phyloP scores from a whole-genome alignment of 2,888 invertebrate species.

The Tridacna crocea region DNA sequence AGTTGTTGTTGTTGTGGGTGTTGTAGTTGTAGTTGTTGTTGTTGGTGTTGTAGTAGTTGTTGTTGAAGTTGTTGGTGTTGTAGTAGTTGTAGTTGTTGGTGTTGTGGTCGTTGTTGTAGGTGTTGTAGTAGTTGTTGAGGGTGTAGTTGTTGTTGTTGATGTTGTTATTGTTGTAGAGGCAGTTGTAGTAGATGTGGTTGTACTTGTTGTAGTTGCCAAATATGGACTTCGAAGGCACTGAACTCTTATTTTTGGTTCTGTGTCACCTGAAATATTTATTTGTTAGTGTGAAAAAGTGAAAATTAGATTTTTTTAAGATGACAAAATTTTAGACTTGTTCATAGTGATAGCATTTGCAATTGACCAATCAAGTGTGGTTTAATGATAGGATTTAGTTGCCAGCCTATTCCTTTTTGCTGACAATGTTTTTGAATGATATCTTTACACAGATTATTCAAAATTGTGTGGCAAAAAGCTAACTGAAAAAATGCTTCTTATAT shows the following conservation, averaged over 20 bases:
- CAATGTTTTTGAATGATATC: too few relatives aligned
- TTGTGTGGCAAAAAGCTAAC: too few relatives aligned
- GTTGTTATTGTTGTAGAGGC: neutral
- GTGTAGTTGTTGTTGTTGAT: neutral
- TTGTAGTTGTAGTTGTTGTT: neutral
- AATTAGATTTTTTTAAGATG: too few relatives aligned
- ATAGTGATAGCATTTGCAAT: too few relatives aligned
- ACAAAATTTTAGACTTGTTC: too few relatives aligned
- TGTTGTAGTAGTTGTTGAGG: neutral
- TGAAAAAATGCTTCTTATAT: too few relatives aligned
- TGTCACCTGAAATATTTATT: neutral
- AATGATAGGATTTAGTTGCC: too few relatives aligned
- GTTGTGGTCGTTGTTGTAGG: neutral
- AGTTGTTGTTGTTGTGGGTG: neutral
- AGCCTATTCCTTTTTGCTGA: too few relatives aligned
- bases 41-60: neutral
- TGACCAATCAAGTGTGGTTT: too few relatives aligned
- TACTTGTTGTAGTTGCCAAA: slow-evolving; percentile 20
- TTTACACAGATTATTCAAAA: too few relatives aligned
- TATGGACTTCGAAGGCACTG: slow-evolving; percentile 10
- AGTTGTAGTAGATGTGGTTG: neutral
- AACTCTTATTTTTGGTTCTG: slow-evolving; percentile 11
- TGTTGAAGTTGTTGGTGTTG: neutral
- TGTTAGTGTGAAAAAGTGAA: too few relatives aligned
- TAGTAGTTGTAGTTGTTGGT: neutral